Base-by-base conservation (phyloP, 2,797 vertebrate species). In the Gymnoscopelus microlampas region DNA sequence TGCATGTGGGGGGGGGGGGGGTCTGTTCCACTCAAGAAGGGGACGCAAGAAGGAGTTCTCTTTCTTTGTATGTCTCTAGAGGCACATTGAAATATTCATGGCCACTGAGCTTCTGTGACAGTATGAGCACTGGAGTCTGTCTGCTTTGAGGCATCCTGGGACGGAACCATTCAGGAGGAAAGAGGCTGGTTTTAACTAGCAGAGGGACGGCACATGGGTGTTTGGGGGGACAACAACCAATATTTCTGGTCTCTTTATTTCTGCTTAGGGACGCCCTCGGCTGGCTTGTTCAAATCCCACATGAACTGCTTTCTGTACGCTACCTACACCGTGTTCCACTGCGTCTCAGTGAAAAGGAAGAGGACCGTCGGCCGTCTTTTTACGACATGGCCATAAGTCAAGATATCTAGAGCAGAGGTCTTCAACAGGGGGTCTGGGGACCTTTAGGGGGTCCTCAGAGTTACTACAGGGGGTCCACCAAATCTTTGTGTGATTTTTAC, bases 11-110 rank as follows among this genome's bases (percentile, higher is more conserved):
- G 39, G 60, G n/a, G 60, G 23, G 19, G 64, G 32, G 35, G 77
- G 85, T 79, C 85, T 85, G 79, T 85, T 87, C 70, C 77, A 66
- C 87, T 88, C 80, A 57, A 79, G 39, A 44, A 84, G 68, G 82
- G 81, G 86, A 86, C 62, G 67, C 71, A 53, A 78, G 81, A 68
- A 80, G 83, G 73, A 86, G 86, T 69, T 86, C 88, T 89, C 86
- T 79, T 85, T 90, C 85, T 90, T 88, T 89, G 79, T 77, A 75
- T 67, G 82, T 83, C 82, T 85, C 80, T 19, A 19, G 65, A 83
- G 78, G 85, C 76, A 44, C 86, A 77, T 83, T 93, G 86, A 92
- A 94, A 92, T 92, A 94, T 93, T 93, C 90, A 93, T 93, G 73
- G 87, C 82, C 60, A 77, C 74, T 77, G 87, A 83, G 87, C 83